Conservation (phyloP, 2,113 vertebrate species). For the Indicator indicator region DNA sequence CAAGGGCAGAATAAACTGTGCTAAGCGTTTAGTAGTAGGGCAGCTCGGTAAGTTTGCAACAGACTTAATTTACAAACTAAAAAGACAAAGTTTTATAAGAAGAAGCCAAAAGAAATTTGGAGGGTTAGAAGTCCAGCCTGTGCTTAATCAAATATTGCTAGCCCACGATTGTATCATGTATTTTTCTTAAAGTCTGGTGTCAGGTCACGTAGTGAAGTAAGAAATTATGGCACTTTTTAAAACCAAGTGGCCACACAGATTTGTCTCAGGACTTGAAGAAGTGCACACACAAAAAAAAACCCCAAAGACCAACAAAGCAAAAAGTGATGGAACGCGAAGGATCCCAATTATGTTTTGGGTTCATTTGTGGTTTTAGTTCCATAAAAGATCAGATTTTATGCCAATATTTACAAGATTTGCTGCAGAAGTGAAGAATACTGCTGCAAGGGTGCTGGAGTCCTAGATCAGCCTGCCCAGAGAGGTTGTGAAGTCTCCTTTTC, state of each 20-base stretch:
- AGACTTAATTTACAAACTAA: not conserved
- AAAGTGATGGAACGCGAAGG: not conserved
- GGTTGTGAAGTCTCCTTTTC: no score
- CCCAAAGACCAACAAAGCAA: not conserved
- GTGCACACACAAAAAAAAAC: not conserved
- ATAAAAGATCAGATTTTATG: not conserved
- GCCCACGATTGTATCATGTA: not conserved
- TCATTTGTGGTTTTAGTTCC: not conserved
- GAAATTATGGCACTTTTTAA: not conserved
- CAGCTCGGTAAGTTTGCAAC: not conserved
- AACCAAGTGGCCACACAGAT: not conserved
- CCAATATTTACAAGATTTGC: not conserved
- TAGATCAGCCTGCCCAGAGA: no score
- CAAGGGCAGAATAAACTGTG: not conserved
- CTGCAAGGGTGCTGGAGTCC: no score
- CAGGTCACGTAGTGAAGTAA: not conserved
- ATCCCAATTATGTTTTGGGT: not conserved
- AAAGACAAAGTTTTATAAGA: not conserved
- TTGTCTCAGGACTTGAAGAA: not conserved
- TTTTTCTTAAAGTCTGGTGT: not conserved
- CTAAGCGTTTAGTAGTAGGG: not conserved
- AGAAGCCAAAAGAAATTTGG: not conserved
- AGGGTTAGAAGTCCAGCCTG: not conserved
- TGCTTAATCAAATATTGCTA: not conserved
- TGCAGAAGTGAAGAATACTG: not conserved